Evolutionary conservation across 2,888 invertebrate genomes (phyloP).

Genomic region (Plagodis dolabraria): DNA sequence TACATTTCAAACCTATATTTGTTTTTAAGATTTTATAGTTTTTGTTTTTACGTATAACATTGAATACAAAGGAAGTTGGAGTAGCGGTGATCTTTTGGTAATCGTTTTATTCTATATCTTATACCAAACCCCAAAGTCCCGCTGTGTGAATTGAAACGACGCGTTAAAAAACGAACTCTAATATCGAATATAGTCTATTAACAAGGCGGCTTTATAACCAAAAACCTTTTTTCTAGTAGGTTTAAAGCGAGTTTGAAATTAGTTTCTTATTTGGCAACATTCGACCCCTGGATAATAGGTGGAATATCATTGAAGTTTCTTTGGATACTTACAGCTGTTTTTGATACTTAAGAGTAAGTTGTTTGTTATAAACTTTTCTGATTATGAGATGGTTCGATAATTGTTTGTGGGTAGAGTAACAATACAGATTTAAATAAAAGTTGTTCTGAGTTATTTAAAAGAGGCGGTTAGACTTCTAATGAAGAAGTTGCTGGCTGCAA

Average conservation of each 20-base stretch:
- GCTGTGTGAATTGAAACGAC: conserved; percentile 64
- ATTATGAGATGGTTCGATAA: background rate
- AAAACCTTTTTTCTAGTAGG: conserved; percentile 37
- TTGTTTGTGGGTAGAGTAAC: background rate
- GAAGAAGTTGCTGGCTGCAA: too few relatives aligned
- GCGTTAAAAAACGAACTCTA: conserved; percentile 61
- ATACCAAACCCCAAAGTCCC: conserved; percentile 36
- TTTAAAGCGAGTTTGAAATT: conserved; percentile 44
- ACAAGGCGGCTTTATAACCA: conserved; percentile 50
- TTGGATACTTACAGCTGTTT: conserved; percentile 21
- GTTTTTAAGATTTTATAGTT: too few relatives aligned
- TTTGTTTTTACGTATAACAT: too few relatives aligned
- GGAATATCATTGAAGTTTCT: conserved; percentile 38
- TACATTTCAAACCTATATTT: too few relatives aligned
- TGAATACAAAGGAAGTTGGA: too few relatives aligned
- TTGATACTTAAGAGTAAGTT: conserved; percentile 2
- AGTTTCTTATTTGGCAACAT: conserved; percentile 43
- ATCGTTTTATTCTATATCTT: conserved; percentile 17
- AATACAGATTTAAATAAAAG: too few relatives aligned
- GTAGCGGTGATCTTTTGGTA: too few relatives aligned
- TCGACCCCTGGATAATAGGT: conserved; percentile 13
- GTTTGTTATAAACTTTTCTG: conserved; percentile 2
- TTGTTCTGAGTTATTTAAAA: too few relatives aligned
- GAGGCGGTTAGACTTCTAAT: too few relatives aligned
- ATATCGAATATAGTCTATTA: conserved; percentile 56